Evolutionary conservation across 2,113 vertebrate species (phyloP).

Genomic region (Illadopsis cleaveri): DNA sequence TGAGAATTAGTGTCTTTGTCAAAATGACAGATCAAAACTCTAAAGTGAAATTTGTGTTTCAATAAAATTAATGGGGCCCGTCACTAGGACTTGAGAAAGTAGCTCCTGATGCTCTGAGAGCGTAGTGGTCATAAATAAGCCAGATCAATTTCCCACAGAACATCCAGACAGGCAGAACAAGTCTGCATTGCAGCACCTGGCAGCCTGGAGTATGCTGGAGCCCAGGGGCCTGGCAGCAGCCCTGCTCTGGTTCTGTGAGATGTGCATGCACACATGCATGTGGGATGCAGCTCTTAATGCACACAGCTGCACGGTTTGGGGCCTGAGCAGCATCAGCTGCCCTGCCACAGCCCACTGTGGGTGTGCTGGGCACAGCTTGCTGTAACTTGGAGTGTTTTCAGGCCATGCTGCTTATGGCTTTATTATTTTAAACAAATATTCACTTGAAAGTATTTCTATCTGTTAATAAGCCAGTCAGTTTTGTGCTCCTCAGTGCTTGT

Average conservation of each 20-base stretch:
- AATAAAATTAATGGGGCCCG: not conserved
- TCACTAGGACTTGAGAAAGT: not conserved
- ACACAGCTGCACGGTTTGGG: not conserved
- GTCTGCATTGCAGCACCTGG: not conserved
- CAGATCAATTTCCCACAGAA: not conserved
- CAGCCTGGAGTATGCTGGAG: not conserved
- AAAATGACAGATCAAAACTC: not conserved
- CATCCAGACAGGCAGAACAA: not conserved
- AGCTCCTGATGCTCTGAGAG: not conserved
- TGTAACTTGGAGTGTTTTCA: not conserved
- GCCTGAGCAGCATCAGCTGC: not conserved
- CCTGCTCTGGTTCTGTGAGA: not conserved
- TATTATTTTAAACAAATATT: not conserved
- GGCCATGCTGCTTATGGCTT: not conserved
- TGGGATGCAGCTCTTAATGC: not conserved
- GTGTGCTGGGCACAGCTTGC: not conserved
- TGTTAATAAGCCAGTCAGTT: not conserved
- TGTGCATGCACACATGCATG: too few relatives aligned
- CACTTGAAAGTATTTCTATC: not conserved
- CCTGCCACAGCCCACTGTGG: not conserved
- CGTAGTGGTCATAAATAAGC: not conserved
- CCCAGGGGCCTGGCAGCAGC: not conserved
- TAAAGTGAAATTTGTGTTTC: not conserved
- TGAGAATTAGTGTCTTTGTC: not conserved
- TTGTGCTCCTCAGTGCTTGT: not conserved